Base-by-base conservation (phyloP, 2,113 vertebrate genomes). In the Penelope pileata region DNA sequence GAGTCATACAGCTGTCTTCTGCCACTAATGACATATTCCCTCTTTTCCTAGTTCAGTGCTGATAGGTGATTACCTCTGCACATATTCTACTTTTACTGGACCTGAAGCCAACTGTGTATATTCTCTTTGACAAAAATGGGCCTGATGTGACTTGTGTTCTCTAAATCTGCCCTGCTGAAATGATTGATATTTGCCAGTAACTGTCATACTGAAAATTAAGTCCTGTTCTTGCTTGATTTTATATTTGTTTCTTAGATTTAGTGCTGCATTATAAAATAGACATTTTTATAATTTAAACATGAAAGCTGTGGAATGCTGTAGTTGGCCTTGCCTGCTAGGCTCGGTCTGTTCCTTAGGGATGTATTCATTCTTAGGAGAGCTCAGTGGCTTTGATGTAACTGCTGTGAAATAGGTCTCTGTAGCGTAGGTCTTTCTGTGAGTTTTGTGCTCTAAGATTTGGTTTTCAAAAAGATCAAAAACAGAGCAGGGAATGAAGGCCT, bases 81-180 rank as follows among this genome's bases (percentile, higher is more conserved):
- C 66, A 34, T 18, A 58, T 83, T 93, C 97, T 97, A 93, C 97
- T 98, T 98, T 96, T 93, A 90, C 96, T 94, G 97, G 96, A 97
- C 95, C 94, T 3, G 10, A 86, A 97, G 96, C 94, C 95, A 97
- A 30, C 54, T 96, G 88, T 17, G 4, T 86, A 51, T 80, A 94
- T 97, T 97, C 83, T 84, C 67, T 91, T 47, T 85, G 70, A 85
- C 76, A 89, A 91, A 78, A 95, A 87, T 73, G 68, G 82, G 53
- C 70, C 91, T 93, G 93, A 86, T 80, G 4, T 69, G 84, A 69
- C 83, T 95, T 90, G 85, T 94, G 4, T 82, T 81, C 91, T 88
- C 94, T 80, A 78, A 60, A 76, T 63, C 58, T 43, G 79, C 63
- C 83, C 86, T 62, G 29, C 67, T 79, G 88, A 95, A 90, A 88